These are phyloP conservation scores for Drosophila buzzatii DNA, from an alignment of 2,888 invertebrate species.

Conservation along the genomic window DNA sequence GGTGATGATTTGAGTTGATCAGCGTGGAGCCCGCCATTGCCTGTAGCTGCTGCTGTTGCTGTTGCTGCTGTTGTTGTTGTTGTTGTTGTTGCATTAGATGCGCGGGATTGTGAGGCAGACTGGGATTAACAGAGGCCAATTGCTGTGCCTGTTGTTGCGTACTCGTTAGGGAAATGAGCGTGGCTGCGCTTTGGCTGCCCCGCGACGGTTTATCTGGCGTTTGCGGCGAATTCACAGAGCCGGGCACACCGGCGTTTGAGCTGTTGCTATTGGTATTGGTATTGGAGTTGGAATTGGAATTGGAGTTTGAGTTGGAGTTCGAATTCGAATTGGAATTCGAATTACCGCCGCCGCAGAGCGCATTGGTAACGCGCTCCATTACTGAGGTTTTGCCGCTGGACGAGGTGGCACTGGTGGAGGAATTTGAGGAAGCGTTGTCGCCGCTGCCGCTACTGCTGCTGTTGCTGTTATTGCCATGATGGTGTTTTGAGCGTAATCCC, in stretches of 20 bases:
- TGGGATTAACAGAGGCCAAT: slow-evolving; percentile 32
- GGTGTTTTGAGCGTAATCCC: slow-evolving; percentile 88
- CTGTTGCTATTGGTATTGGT: slow-evolving; percentile 57
- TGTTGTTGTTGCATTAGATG: slow-evolving; percentile 61
- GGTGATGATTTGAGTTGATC: slow-evolving; percentile 80
- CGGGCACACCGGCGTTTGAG: slow-evolving; percentile 43
- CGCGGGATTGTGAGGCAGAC: slow-evolving; percentile 39
- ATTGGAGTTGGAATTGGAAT: slow-evolving; percentile 80
- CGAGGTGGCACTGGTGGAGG: slow-evolving; percentile 56
- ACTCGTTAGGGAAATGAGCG: slow-evolving; percentile 42
- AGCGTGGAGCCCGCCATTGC: slow-evolving; percentile 78
- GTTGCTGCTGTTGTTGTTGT: slow-evolving; percentile 72
- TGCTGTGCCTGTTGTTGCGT: slow-evolving; percentile 50
- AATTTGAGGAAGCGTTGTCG: slow-evolving; percentile 52
- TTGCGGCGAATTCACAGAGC: slow-evolving; percentile 44
- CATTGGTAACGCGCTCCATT: slow-evolving; percentile 95
- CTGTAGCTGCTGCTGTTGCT: slow-evolving; percentile 79
- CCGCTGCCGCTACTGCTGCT: slow-evolving; percentile 32
- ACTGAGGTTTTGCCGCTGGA: slow-evolving; percentile 89
- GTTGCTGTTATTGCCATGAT: slow-evolving; percentile 81
- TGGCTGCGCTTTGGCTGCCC: slow-evolving; percentile 51
- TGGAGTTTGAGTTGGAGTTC: slow-evolving; percentile 81
- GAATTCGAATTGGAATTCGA: slow-evolving; percentile 78
- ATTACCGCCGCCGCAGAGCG: slow-evolving; percentile 90
- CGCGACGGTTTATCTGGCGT: slow-evolving; percentile 82